Percentiles rank a stretch among this genome's conserved stretches.
phyloP scores from a whole-genome alignment of 2,113 vertebrate genomes.

The Hystrix cristata region DNA sequence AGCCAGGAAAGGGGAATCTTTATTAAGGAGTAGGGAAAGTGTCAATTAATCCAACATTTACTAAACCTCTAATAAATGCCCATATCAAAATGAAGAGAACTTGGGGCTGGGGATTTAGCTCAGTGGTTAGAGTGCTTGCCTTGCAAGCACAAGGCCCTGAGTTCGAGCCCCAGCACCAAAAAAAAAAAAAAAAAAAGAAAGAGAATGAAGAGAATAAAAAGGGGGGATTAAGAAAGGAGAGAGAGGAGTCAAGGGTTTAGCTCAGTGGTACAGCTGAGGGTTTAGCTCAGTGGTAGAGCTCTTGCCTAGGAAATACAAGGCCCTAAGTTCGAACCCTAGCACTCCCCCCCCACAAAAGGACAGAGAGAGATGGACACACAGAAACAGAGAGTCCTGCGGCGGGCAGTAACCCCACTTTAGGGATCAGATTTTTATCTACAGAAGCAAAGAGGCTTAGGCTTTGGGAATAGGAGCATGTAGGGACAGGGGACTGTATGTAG shows the following conservation, averaged over 20 bases:
- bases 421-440: background rate
- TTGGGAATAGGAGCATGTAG: background rate
- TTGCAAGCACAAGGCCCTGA: background rate
- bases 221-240: too few relatives aligned
- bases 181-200: too few relatives aligned
- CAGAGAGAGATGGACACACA: background rate
- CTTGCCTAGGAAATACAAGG: too few relatives aligned
- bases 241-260: too few relatives aligned
- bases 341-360: too few relatives aligned
- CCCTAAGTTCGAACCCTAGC: too few relatives aligned
- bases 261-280: too few relatives aligned
- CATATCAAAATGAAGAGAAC: background rate
- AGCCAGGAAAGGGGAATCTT: background rate
- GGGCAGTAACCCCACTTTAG: background rate
- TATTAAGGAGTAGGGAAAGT: background rate
- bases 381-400: background rate
- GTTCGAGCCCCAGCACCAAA: too few relatives aligned
- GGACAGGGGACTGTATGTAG: too few relatives aligned
- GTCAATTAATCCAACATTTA: background rate
- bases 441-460: background rate
- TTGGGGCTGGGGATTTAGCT: background rate
- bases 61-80: background rate
- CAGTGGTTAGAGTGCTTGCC: background rate
- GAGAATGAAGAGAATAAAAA: too few relatives aligned
- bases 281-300: too few relatives aligned